These are phyloP conservation scores for Mechanitis messenoides DNA, from an alignment of 2,888 invertebrate species.

Conservation along the genomic window DNA sequence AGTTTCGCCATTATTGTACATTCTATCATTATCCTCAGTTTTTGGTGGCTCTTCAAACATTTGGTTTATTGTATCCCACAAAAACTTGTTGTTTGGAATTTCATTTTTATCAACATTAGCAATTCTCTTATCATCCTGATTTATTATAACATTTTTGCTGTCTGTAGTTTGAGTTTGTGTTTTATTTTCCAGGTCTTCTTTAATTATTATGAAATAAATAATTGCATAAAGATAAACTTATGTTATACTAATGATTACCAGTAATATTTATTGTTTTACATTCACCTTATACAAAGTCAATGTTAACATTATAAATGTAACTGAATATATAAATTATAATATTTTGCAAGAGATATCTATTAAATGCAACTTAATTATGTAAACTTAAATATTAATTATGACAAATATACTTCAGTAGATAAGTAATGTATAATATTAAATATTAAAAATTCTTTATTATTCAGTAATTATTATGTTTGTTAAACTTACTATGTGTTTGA, in stretches of 20 bases:
- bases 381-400: too few species aligned
- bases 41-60: not conserved
- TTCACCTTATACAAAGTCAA: too few species aligned
- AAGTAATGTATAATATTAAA: not conserved
- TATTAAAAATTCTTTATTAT: not conserved
- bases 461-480: not conserved
- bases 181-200: not conserved
- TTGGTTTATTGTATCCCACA: conserved; percentile 1
- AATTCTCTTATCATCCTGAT: not conserved
- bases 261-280: too few species aligned
- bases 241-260: too few species aligned
- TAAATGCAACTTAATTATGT: too few species aligned
- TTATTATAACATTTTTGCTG: not conserved
- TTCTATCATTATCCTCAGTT: not conserved
- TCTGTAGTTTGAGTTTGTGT: not conserved
- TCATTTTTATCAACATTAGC: not conserved
- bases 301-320: too few species aligned
- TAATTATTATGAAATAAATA: conserved; percentile 2
- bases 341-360: too few species aligned
- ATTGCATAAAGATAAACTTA: not conserved
- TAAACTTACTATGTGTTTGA: conserved; percentile 23
- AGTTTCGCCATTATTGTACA: too few species aligned
- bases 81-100: not conserved
- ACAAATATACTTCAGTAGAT: too few species aligned
- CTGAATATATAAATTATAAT: too few species aligned